Evolutionary conservation across 2,113 vertebrate species (phyloP), one percentile per base, ranked within the genome.

Genomic region (Verasper variegatus): DNA sequence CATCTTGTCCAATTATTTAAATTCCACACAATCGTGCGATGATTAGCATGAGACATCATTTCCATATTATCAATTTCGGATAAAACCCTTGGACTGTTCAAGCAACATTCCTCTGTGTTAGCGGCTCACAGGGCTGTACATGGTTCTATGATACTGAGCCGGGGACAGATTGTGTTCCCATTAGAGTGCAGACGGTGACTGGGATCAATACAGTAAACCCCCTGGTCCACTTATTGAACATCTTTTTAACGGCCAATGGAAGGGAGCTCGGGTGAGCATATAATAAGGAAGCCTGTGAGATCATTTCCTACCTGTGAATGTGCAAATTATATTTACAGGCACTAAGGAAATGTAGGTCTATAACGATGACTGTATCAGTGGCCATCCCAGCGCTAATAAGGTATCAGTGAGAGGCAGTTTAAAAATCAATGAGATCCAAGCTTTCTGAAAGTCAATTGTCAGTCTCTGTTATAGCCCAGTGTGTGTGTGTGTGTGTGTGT

Each of bases 371-470:
- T 71, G 71, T 76, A 63, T 69, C 70, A 71, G 66, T 55, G 67
- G 61, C 49, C 54, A 67, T 73, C 52, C 76, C 40, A 59, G 78
- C 68, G 82, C 84, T 91, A 88, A 90, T 83, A 82, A 66, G 63
- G 77, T 65, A 83, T 78, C 75, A 84, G 68, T 71, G 78, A 83
- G 72, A 57, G 74, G 76, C 86, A 66, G 77, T 88, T 84, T 88
- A 88, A 84, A 90, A 92, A 91, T 89, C 89, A 86, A 89, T 90
- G 69, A 49, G 66, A 66, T 78, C 75, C 77, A 69, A 76, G 86
- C 76, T 60, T 85, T 66, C 66, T 66, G 45, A 3, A 74, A 80
- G 79, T 80, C 84, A 87, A 84, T 82, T 73, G 84, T 82, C 77
- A 61, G 64, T 76, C 78, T 71, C 21, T 12, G 77, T 84, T 80